Conservation (phyloP, 2,888 invertebrate genomes). For the Pyrrhia umbra region DNA sequence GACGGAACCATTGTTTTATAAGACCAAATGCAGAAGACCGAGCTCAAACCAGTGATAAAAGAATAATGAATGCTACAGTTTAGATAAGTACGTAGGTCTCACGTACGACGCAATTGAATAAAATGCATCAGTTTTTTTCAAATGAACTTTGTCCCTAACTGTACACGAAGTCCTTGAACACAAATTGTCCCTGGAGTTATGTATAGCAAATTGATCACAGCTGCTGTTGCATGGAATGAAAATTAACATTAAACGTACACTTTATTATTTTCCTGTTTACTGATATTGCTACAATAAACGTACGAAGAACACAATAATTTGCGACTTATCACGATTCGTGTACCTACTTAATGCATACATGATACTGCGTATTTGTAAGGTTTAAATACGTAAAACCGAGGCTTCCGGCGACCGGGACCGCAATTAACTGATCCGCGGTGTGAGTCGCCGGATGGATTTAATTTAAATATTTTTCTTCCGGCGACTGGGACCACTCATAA, state of each 20-base stretch:
- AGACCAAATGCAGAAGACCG: too few relatives aligned
- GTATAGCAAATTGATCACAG: slow-evolving; percentile 69
- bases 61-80: too few relatives aligned
- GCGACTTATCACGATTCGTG: slow-evolving; percentile 50
- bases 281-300: slow-evolving; percentile 48
- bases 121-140: too few relatives aligned
- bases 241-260: slow-evolving; percentile 54
- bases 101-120: too few relatives aligned
- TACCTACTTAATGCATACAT: slow-evolving; percentile 28
- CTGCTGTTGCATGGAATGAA: slow-evolving; percentile 62
- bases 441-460: too few relatives aligned
- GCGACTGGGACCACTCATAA: too few relatives aligned
- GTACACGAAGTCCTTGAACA: slow-evolving; percentile 58
- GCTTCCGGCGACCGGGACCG: too few relatives aligned
- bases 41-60: too few relatives aligned
- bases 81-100: too few relatives aligned
- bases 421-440: too few relatives aligned
- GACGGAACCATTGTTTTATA: too few relatives aligned
- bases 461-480: too few relatives aligned
- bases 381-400: background rate
- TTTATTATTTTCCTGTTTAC: slow-evolving; percentile 67
- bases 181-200: slow-evolving; percentile 63
- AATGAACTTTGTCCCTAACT: slow-evolving; percentile 20
- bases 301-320: slow-evolving; percentile 51
- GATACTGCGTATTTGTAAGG: slow-evolving; percentile 32